A percentile compares a stretch with the other conserved stretches of the same genome.
Conservation (phyloP, 2,797 vertebrate genomes). For the Cephalopachus bancanus region DNA sequence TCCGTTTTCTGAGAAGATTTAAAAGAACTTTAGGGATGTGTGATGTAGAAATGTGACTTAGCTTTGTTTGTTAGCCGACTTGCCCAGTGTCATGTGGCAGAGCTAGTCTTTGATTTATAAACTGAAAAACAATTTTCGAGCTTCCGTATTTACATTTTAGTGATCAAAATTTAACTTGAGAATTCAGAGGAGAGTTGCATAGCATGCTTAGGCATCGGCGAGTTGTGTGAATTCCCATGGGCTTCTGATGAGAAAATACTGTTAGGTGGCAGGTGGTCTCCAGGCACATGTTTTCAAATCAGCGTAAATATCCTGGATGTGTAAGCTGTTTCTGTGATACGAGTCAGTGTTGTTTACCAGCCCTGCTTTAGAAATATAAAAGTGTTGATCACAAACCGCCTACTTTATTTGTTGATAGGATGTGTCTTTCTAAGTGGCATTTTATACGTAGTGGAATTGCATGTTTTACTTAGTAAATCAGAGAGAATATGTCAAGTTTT, state of each 20-base stretch:
- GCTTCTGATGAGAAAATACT: background rate
- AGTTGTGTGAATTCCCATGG: background rate
- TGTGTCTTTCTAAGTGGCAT: constrained; percentile 22
- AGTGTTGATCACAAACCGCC: background rate
- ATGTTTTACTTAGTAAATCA: constrained; percentile 49
- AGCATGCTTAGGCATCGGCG: background rate
- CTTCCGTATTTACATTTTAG: constrained; percentile 49
- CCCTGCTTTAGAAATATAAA: background rate
- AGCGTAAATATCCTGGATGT: constrained; percentile 6
- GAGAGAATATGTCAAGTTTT: constrained; percentile 59
- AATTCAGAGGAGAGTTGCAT: constrained; percentile 6
- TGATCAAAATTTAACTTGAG: constrained; percentile 55
- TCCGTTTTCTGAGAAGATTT: background rate
- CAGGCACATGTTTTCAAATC: background rate
- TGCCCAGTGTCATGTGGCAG: background rate
- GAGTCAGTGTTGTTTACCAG: constrained; percentile 28
- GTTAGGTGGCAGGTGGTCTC: background rate
- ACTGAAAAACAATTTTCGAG: constrained; percentile 17
- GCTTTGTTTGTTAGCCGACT: background rate
- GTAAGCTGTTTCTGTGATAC: constrained; percentile 29
- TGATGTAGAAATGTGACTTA: background rate
- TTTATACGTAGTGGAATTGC: constrained; percentile 25
- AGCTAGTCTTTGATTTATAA: constrained; percentile 7
- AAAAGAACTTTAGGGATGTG: background rate
- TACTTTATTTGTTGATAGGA: constrained; percentile 46